Evolutionary conservation across 2,888 invertebrate genomes (phyloP), one percentile per base, ranked within the genome.

Genomic region (Camptogramma bilineatum): DNA sequence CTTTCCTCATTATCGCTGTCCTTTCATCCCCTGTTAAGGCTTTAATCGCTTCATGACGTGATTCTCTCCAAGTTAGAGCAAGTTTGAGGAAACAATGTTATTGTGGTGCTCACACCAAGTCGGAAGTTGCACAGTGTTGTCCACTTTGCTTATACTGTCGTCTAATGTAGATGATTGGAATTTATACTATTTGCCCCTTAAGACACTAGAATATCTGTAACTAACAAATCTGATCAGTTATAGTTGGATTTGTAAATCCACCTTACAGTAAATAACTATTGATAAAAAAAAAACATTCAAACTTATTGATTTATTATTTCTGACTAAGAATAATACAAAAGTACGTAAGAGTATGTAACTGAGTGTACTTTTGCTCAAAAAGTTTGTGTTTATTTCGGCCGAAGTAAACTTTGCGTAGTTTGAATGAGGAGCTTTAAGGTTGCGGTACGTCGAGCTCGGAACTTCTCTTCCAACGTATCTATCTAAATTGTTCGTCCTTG

Each of bases 41-140:
- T 54, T 48, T 56, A 47, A 62, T 56, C 28, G 42, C 34, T 51
- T 42, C 50, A 61, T 53, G 56, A 53, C 62, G 59, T 56, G 51
- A 52, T 48, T 31, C 54, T 55, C 47, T 50, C 50, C 13, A 42
- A 50, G 62, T 68, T 64, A 17, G 51, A 48, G 21, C 44, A 66
- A 65, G 54, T 67, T 55, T 62, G 52, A 53, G 52, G 61, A 47
- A 50, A 63, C 52, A 34, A 48, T 54, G 63, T 62, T 68, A 65
- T 71, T 63, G 64, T 68, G 66, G 65, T 66, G 57, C 51, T 71
- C 61, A 55, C 59, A 70, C 68, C 69, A 63, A 64, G 48, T 64
- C 55, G 46, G 56, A 73, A 65, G 64, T 73, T 69, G 57, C 59
- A 59, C 13, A 69, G 64, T 55, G 58, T 42, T 55, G 69, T 60